A percentile compares a stretch with the other conserved stretches of the same genome.
Conservation (phyloP, 2,797 vertebrate species). For the Clamator glandarius region DNA sequence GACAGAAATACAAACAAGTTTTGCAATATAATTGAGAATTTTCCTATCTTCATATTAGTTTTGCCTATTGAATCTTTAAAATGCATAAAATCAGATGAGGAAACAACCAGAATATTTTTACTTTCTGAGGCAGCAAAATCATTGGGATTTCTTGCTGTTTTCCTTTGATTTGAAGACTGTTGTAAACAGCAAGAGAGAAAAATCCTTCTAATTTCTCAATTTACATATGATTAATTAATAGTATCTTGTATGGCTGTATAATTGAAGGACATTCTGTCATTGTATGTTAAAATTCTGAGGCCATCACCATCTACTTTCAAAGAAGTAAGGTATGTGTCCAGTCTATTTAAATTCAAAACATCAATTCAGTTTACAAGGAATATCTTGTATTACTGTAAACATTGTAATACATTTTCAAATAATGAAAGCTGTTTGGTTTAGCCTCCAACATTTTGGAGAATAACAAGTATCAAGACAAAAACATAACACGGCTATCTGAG, state of each 20-base stretch:
- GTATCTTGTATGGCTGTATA: not conserved
- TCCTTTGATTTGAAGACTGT: not conserved
- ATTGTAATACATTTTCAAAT: not conserved
- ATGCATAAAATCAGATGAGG: not conserved
- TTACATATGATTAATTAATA: not conserved
- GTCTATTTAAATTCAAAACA: not conserved
- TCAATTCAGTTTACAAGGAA: not conserved
- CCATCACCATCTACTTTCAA: rapidly evolving
- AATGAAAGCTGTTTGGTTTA: not conserved
- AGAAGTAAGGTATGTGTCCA: not conserved
- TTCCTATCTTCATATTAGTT: not conserved
- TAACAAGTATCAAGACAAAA: not conserved
- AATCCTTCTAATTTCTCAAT: not conserved
- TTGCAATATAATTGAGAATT: not conserved
- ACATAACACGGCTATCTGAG: not conserved
- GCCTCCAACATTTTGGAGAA: rapidly evolving
- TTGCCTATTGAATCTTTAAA: not conserved
- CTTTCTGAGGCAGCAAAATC: not conserved
- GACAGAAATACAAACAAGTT: not conserved
- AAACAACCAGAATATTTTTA: not conserved
- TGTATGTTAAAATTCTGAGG: not conserved
- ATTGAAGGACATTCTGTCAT: not conserved
- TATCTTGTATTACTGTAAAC: not conserved
- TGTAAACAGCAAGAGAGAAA: not conserved
- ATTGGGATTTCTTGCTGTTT: not conserved